These are phyloP conservation scores for Cnemophilus loriae DNA, from an alignment of 2,113 vertebrate species.

Conservation along the genomic window DNA sequence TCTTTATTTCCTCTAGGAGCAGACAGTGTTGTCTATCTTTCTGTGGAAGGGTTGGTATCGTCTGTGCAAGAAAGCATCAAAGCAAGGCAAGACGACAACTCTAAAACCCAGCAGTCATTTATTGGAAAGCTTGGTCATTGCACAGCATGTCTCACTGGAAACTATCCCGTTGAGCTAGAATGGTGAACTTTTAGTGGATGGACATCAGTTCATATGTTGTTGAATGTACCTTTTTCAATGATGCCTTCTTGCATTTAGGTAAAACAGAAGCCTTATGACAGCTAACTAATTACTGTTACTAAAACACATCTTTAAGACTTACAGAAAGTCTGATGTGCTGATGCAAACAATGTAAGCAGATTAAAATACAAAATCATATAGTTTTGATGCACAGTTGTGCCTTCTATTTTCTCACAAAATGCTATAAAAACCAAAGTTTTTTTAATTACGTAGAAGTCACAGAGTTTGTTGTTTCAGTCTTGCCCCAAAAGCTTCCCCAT, in stretches of 20 bases:
- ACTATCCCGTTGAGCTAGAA: constrained; percentile 92
- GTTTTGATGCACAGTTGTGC: constrained; percentile 22
- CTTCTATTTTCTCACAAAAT: constrained; percentile 7
- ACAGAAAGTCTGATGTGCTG: background rate
- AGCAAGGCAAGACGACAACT: constrained; percentile 67
- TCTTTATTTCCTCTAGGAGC: constrained; percentile 76
- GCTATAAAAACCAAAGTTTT: constrained; percentile 36
- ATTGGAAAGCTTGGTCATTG: constrained; percentile 80
- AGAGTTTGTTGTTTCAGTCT: background rate
- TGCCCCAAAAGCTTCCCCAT: background rate
- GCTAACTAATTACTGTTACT: constrained; percentile 3
- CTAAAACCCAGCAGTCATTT: constrained; percentile 50
- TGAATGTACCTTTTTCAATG: constrained; percentile 15
- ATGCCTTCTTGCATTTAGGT: background rate
- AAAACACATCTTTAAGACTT: background rate
- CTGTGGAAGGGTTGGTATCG: constrained; percentile 89
- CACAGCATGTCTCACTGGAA: constrained; percentile 92
- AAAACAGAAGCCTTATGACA: background rate
- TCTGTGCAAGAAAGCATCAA: constrained; percentile 87
- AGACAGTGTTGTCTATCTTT: constrained; percentile 91
- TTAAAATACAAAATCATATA: background rate
- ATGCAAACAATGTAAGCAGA: background rate
- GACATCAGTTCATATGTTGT: background rate
- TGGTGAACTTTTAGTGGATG: constrained; percentile 77
- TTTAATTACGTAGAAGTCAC: background rate